Evolutionary conservation across 2,888 invertebrate genomes (phyloP), one percentile per base, ranked within the genome.

Genomic region (Protula sp.): DNA sequence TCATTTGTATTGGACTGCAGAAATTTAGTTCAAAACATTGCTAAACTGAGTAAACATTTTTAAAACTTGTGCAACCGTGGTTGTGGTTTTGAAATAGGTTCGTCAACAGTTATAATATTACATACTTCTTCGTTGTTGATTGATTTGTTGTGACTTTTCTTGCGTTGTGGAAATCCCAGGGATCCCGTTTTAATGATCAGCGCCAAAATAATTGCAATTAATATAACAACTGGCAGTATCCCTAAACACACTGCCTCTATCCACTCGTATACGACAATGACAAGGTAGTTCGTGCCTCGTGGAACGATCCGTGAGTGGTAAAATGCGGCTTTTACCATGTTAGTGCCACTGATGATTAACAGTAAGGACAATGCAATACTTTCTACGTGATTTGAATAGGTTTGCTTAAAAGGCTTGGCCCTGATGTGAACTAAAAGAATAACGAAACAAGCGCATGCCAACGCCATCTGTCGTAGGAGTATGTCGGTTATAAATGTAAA

Each of bases 201-300:
- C 55, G 59, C 48, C 22, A 57, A 4, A 3, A 57, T 3, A 5
- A 45, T 26, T 22, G 48, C 3, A 4, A 48, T 4, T 14, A 55
- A 4, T 5, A 59, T 55, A 30, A 26, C 5, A 4, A 55, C 5
- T n/a, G 63, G 63, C 2, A 65, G 30, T 5, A 64, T 19, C 4
- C 51, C 54, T 5, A 63, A 31, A 5, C 47, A 38, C 0, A 54
- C 24, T 14, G 55, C 55, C 31, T 65, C 65, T 3, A 65, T 2
- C 65, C 65, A 65, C 30, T 65, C 65, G 38, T 55, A 61, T 2
- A 58, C 51, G 2, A 51, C 26, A n/a, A 63, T 38, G 31, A 64
- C 54, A 14, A 47, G 9, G 52, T 59, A 65, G 22, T 30, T 50
- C 2, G 52, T 45, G 5, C 59, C 61, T 1, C 30, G 29, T 1